Conservation (phyloP, 1,140 invertebrate genomes). For the Pantala flavescens region DNA sequence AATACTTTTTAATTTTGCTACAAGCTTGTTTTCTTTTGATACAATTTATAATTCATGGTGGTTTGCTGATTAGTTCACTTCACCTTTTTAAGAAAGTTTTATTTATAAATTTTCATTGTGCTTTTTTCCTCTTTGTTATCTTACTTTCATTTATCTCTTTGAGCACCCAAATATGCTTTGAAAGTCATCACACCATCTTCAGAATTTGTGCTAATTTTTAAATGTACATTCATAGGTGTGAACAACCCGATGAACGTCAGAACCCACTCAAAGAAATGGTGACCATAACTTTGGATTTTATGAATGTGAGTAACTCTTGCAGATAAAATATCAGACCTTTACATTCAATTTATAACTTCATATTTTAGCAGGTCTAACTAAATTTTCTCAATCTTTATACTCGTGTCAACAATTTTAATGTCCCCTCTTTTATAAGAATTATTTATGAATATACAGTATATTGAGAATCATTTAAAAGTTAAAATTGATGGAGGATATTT, state of each 20-base stretch:
- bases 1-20: no score
- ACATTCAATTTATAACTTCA: neutral
- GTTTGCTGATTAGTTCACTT: no score
- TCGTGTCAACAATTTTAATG: no score
- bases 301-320: constrained; percentile 1
- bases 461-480: no score
- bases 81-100: neutral
- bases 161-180: neutral
- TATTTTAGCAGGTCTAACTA: no score
- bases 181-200: constrained; percentile 5
- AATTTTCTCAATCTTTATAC: no score
- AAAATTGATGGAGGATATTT: no score
- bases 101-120: neutral
- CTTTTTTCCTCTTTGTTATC: neutral
- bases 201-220: neutral
- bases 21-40: no score
- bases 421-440: no score
- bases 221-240: constrained; percentile 9
- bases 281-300: constrained; percentile 4
- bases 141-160: neutral
- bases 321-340: neutral
- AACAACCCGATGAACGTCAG: neutral
- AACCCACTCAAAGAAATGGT: neutral
- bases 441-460: no score
- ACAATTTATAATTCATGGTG: no score